Conservation (phyloP, 1,140 invertebrate genomes). For the Rhopalosiphum padi region DNA sequence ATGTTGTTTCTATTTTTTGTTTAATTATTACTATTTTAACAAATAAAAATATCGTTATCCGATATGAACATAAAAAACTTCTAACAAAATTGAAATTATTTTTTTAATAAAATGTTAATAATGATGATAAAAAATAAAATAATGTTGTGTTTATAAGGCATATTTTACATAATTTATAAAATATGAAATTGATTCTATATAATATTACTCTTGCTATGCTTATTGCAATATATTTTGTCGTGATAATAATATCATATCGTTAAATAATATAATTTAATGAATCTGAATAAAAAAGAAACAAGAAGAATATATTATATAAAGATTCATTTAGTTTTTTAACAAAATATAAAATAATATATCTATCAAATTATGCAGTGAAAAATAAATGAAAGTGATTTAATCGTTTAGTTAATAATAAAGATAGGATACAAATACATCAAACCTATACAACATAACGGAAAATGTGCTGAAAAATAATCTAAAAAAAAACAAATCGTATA, state of each 20-base stretch:
- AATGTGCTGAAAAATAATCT: neutral
- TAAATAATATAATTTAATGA: neutral
- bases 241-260: neutral
- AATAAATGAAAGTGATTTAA: neutral
- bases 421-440: neutral
- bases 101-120: neutral
- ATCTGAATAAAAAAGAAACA: neutral
- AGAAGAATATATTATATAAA: neutral
- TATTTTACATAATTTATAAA: neutral
- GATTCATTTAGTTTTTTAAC: neutral
- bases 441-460: neutral
- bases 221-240: neutral
- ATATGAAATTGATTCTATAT: neutral
- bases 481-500: neutral
- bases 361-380: neutral
- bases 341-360: neutral
- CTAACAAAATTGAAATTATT: neutral
- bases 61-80: neutral
- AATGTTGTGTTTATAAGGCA: neutral
- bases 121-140: neutral
- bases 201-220: neutral
- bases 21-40: neutral
- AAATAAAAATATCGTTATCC: neutral
- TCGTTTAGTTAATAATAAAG: neutral
- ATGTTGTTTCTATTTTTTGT: neutral